These are phyloP conservation scores for Blastomussa wellsi DNA, from an alignment of 92 coral and sea anemone genomes.

Conservation along the genomic window DNA sequence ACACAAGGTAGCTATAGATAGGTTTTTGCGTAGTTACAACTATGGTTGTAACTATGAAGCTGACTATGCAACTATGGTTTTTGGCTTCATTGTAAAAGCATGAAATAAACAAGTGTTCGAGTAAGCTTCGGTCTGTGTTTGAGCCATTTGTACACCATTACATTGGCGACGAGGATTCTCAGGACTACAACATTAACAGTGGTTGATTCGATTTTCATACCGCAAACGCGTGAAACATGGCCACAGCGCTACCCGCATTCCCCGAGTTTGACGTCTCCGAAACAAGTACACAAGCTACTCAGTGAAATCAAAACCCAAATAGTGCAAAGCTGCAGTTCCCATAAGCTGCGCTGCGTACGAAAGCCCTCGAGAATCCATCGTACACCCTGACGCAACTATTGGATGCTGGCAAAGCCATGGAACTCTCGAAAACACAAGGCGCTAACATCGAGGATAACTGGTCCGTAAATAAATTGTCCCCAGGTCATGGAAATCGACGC, in stretches of 20 bases:
- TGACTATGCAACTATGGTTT: too few relatives aligned
- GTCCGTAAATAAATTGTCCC: conserved; percentile 27
- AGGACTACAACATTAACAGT: background rate
- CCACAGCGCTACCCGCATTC: conserved; percentile 32
- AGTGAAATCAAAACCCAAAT: conserved; percentile 59
- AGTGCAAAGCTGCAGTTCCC: too few relatives aligned
- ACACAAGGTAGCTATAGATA: too few relatives aligned
- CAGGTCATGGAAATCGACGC: conserved; percentile 1
- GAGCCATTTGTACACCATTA: background rate
- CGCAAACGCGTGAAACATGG: conserved; percentile 20
- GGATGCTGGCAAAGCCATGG: conserved; percentile 48
- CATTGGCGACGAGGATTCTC: conserved; percentile 45
- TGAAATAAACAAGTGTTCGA: background rate
- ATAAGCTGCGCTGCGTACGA: too few relatives aligned
- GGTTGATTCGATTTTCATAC: conserved; percentile 3
- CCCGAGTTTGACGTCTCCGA: conserved; percentile 39
- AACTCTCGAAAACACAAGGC: conserved; percentile 38
- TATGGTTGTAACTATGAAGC: too few relatives aligned
- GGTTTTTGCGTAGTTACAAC: too few relatives aligned
- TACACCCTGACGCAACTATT: conserved; percentile 47
- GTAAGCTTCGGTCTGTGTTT: background rate
- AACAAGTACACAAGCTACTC: conserved; percentile 32
- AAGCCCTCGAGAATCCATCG: background rate
- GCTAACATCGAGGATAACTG: conserved; percentile 28
- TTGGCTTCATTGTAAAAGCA: too few relatives aligned